These are phyloP conservation scores for Danaus chrysippus DNA, from an alignment of 2,888 invertebrate species.

Conservation along the genomic window DNA sequence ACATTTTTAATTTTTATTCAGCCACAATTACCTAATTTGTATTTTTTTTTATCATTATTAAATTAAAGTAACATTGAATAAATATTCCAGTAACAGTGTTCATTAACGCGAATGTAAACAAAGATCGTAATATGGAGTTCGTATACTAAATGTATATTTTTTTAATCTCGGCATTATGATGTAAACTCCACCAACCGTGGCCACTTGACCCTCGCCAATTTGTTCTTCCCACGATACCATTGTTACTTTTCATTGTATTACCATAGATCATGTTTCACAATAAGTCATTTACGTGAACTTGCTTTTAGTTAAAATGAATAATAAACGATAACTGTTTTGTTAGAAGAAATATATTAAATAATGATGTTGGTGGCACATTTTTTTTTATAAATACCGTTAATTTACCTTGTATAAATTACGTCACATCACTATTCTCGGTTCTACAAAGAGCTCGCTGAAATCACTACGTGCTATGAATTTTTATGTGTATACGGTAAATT, in stretches of 20 bases:
- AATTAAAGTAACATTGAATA: too few species aligned
- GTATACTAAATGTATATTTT: neutral
- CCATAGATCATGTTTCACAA: constrained; percentile 43
- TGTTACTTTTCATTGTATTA: constrained; percentile 38
- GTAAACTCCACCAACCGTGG: constrained; percentile 24
- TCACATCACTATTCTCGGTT: neutral
- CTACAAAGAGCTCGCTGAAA: neutral
- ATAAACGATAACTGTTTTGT: constrained; percentile 17
- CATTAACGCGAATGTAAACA: too few species aligned
- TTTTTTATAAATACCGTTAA: neutral
- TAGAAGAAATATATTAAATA: constrained; percentile 3
- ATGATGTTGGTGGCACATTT: neutral
- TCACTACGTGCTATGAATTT: neutral
- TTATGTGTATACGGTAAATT: neutral
- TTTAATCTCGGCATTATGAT: constrained; percentile 20
- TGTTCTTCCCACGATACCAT: constrained; percentile 46
- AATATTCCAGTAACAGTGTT: too few species aligned
- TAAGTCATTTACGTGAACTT: constrained; percentile 41
- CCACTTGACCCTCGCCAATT: constrained; percentile 42
- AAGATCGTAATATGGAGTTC: too few species aligned
- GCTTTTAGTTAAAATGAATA: constrained; percentile 35
- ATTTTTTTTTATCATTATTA: too few species aligned
- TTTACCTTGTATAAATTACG: neutral
- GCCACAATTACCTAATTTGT: too few species aligned
- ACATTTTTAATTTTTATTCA: too few species aligned